Base-by-base conservation (phyloP, 2,113 vertebrate genomes). In the Pygoscelis adeliae region DNA sequence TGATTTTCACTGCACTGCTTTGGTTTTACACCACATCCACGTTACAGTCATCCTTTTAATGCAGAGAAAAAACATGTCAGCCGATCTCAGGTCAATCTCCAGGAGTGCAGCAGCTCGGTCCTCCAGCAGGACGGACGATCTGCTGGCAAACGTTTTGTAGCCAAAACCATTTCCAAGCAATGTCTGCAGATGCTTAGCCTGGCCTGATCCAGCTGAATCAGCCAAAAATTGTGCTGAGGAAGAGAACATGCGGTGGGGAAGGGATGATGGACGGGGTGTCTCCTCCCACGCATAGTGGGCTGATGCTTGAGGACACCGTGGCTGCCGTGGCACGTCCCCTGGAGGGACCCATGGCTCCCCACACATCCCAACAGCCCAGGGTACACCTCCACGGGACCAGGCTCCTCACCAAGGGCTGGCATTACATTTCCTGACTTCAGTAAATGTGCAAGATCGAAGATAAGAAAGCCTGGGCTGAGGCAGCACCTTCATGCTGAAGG, bases 91-190 rank as follows among this genome's bases (percentile, higher is more conserved):
- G 46, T 77, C 80, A 85, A 22, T 25, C n/a, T 40, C 52, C 13
- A 2, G 32, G 17, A 50, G 22, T 3, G 5, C 2, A 1, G 56
- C 17, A 32, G 52, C 34, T 55, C 17, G 0, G 36, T 67, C 27
- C 71, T 72, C 14, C 2, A 2, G 56, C 50, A n/a, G 42, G 46
- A 49, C 0, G 0, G 40, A 52, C 2, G 1, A 5, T 50, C n/a
- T 42, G 50, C 38, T 32, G 42, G 50, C 26, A 85, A 81, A 58
- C 0, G 1, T 52, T 56, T 29, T 62, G 36, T 21, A 44, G 38
- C 21, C 44, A 30, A 78, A 76, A 10, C n/a, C 23, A 14, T 30
- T 50, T 63, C 77, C 44, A 53, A 80, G 46, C 2, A 42, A 40
- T 5, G 9, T 6, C 34, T 55, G 40, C 52, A 81, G 69, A 29